phyloP scores from a whole-genome alignment of 2,113 vertebrate species.

The Xyrauchen texanus region DNA sequence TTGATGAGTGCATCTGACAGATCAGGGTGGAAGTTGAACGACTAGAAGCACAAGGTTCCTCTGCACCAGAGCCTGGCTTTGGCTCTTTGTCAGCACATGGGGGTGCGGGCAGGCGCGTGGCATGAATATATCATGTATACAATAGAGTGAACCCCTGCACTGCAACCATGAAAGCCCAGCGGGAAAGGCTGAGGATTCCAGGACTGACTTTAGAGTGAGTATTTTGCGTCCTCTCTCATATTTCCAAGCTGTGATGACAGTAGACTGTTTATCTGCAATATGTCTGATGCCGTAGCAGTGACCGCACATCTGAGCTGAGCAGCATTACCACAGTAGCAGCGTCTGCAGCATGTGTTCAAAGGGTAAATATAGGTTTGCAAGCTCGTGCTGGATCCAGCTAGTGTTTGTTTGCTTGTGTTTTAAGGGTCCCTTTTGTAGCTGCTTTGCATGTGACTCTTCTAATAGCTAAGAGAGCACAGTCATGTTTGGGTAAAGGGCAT shows the following conservation, averaged over 20 bases:
- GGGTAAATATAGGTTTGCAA: constrained; percentile 73
- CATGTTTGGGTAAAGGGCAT: background rate
- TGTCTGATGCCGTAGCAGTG: constrained; percentile 14
- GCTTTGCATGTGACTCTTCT: constrained; percentile 27
- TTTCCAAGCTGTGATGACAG: constrained; percentile 11
- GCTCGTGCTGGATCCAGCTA: constrained; percentile 64
- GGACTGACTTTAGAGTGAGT: constrained; percentile 99
- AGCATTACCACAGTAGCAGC: constrained; percentile 72
- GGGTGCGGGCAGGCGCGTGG: constrained; percentile 72
- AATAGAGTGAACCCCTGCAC: constrained; percentile 84
- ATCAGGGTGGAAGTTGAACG: constrained; percentile 85
- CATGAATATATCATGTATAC: constrained; percentile 89
- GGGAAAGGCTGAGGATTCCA: constrained; percentile 97
- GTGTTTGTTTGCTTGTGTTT: constrained; percentile 16
- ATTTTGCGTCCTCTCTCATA: constrained; percentile 81
- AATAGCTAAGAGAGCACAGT: background rate
- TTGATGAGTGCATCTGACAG: constrained; percentile 79
- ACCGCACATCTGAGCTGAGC: constrained; percentile 44
- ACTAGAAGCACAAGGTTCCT: constrained; percentile 76
- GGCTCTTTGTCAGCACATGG: constrained; percentile 83
- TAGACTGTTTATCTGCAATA: constrained; percentile 33
- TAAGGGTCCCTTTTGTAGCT: background rate
- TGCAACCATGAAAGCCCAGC: constrained; percentile 98
- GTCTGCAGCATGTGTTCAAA: constrained; percentile 71
- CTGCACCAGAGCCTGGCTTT: constrained; percentile 58